Percentiles rank a stretch among this genome's conserved stretches.
Evolutionary conservation across 2,797 vertebrate genomes (phyloP).

Genomic region (Valencia hispanica): DNA sequence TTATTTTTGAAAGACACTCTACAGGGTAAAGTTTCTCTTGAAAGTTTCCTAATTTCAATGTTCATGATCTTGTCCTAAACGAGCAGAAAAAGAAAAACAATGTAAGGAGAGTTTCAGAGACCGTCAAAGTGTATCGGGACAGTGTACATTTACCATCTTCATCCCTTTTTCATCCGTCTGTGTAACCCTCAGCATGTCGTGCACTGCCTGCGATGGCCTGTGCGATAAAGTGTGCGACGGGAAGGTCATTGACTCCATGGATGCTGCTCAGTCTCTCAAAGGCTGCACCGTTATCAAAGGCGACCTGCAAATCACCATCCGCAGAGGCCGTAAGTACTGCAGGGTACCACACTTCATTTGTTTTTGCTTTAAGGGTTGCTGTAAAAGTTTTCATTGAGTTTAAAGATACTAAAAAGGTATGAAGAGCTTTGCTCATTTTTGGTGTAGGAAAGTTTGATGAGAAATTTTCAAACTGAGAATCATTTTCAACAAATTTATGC

Average conservation of each 20-base stretch:
- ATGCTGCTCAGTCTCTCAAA: constrained; percentile 93
- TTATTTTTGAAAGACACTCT: neutral
- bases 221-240: constrained; percentile 95
- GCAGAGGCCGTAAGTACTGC: constrained; percentile 93
- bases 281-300: constrained; percentile 97
- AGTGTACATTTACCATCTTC: neutral
- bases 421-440: neutral
- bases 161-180: constrained; percentile 11
- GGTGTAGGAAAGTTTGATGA: neutral
- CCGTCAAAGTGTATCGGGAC: neutral
- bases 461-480: neutral
- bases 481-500: neutral
- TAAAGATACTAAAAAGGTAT: neutral
- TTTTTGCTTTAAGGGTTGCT: constrained; percentile 7
- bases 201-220: constrained; percentile 91
- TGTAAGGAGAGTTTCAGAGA: neutral
- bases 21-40: neutral
- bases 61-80: constrained; percentile 1
- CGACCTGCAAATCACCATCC: constrained; percentile 96
- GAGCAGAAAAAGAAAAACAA: neutral
- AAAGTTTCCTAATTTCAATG: neutral
- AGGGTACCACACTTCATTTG: neutral
- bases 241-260: constrained; percentile 94
- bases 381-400: constrained; percentile 6
- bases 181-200: constrained; percentile 88